Evolutionary conservation across 1,140 invertebrate genomes (phyloP), one percentile per base, ranked within the genome.

Genomic region (Aphaenogaster ashmeadi): DNA sequence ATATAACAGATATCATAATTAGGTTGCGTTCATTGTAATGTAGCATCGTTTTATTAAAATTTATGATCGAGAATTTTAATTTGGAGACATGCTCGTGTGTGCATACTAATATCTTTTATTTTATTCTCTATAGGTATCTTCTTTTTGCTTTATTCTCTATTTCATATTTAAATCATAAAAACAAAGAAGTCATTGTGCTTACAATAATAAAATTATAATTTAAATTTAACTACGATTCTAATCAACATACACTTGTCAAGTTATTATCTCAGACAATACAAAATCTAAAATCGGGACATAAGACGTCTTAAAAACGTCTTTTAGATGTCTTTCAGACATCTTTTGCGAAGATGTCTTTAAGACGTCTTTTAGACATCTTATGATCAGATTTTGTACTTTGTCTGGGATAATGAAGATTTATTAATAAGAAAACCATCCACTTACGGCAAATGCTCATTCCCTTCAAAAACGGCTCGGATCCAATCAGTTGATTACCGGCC

Each of bases 401-500:
- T n/a, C n/a, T n/a, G 27, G 27, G 27, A 27, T 9, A 38, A 38
- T 15, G 2, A 74, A n/a, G 7, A 8, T 74, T 74, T 41, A 75
- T 15, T 75, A 27, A 27, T 74, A 18, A 18, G 44, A 27, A 75
- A 41, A 71, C 5, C 8, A 71, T 54, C 6, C 77, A 96, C 96
- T 96, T 94, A 97, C 97, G 92, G 92, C 97, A 97, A 54, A 96
- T 95, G 75, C 95, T 96, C 52, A 96, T 95, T 62, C 96, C 97
- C 93, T 96, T 97, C 78, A 96, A 94, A 94, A 98, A 97, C 50
- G 97, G 96, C 90, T 97, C 95, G 3, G 96, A 96, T 36, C 96
- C 95, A 86, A 96, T 95, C 1, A 98, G 93, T 88, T 98, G 97
- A 94, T 98, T 98, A 11, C 98, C 98, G 1, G 98, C 97, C 86